These are phyloP conservation scores for Nycticorax nycticorax DNA, from an alignment of 2,113 vertebrate species.

Conservation along the genomic window DNA sequence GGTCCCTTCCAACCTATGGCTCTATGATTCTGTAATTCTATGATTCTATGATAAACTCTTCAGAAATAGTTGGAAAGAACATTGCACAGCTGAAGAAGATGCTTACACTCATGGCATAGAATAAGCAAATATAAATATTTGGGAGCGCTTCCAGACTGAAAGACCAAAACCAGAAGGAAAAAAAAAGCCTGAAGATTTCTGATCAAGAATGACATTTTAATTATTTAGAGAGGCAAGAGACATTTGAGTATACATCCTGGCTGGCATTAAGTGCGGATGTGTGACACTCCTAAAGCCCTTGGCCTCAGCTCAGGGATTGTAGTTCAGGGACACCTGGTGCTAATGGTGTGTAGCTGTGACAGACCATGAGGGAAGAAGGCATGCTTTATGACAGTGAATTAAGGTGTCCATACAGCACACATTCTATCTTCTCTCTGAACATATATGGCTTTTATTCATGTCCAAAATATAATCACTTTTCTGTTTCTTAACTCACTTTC, in stretches of 20 bases:
- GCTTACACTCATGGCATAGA: not conserved
- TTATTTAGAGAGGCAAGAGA: not conserved
- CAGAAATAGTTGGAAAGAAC: not conserved
- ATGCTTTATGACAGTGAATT: not conserved
- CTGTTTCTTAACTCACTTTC: not conserved
- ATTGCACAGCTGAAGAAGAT: not conserved
- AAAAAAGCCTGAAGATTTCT: not conserved
- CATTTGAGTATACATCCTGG: not conserved
- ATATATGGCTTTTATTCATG: not conserved
- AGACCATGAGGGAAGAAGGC: not conserved
- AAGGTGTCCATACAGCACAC: not conserved
- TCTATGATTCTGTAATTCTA: too few relatives aligned
- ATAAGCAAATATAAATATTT: not conserved
- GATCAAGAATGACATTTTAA: not conserved
- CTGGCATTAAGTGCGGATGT: not conserved
- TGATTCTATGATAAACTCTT: not conserved
- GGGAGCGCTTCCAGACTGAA: not conserved
- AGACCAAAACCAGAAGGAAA: not conserved
- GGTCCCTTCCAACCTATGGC: too few relatives aligned
- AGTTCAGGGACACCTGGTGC: not conserved
- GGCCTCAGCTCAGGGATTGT: not conserved
- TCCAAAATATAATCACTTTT: not conserved
- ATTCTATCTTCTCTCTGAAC: not conserved
- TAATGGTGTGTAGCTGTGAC: not conserved
- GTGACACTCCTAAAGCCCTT: not conserved